Conservation (phyloP, 2,113 vertebrate genomes). For the Chaetura pelagica region DNA sequence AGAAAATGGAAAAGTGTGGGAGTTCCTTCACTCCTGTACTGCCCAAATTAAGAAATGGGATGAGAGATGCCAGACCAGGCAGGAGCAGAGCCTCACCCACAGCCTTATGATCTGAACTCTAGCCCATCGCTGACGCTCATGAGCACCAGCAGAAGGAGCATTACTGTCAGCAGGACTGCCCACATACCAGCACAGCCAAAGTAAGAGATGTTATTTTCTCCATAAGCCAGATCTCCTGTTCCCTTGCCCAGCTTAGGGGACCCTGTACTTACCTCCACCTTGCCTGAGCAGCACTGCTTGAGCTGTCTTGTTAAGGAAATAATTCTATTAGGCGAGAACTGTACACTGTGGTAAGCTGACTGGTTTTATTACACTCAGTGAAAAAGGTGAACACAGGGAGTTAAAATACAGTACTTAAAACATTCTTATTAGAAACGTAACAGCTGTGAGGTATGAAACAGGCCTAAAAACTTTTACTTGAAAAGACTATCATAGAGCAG, state of each 20-base stretch:
- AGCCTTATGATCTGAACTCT: neutral
- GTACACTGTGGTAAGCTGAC: neutral
- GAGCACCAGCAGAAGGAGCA: neutral
- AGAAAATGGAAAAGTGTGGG: neutral
- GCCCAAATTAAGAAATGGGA: neutral
- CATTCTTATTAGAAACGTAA: neutral
- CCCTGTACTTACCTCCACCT: neutral
- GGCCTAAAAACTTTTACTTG: neutral
- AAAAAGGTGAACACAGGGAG: neutral
- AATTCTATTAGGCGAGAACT: neutral
- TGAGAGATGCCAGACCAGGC: neutral
- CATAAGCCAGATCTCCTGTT: neutral
- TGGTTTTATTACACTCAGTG: neutral
- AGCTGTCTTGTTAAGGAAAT: neutral
- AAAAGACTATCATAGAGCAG: neutral
- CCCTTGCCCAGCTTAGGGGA: neutral
- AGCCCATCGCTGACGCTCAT: rapidly evolving
- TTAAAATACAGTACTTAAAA: neutral
- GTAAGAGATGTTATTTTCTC: neutral
- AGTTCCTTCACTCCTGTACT: neutral
- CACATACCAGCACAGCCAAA: neutral
- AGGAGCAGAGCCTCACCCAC: neutral
- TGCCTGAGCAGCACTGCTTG: neutral
- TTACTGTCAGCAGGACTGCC: neutral
- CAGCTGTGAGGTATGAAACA: neutral